A percentile compares a stretch with the other conserved stretches of the same genome.
phyloP scores from a whole-genome alignment of 2,888 invertebrate genomes.

The Steinernema scapterisci region DNA sequence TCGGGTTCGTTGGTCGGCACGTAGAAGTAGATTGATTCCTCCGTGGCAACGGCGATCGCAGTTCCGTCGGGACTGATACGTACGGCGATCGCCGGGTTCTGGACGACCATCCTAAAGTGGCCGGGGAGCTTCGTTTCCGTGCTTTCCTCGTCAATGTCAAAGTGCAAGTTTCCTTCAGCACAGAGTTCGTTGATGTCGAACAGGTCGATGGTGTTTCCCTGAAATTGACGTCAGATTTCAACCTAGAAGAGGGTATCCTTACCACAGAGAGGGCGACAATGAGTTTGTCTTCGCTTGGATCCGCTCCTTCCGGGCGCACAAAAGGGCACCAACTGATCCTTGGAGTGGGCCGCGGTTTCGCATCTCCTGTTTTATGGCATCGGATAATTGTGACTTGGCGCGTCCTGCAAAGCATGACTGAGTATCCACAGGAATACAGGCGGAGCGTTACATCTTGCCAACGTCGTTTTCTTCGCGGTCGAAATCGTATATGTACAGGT shows the following conservation, averaged over 20 bases:
- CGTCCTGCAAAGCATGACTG: constrained; percentile 33
- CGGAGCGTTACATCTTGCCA: neutral
- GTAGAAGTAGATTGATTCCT: constrained; percentile 56
- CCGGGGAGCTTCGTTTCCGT: neutral
- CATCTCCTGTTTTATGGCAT: constrained; percentile 38
- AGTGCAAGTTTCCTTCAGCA: constrained; percentile 42
- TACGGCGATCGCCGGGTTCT: constrained; percentile 44
- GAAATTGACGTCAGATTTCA: constrained; percentile 26
- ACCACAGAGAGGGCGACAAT: neutral
- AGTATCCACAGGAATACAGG: neutral
- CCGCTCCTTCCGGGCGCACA: constrained; percentile 49
- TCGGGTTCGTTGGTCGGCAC: constrained; percentile 48
- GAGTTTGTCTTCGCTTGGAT: constrained; percentile 31
- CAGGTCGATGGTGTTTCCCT: constrained; percentile 53
- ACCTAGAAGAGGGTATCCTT: neutral
- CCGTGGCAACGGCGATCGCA: constrained; percentile 54
- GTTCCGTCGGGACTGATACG: constrained; percentile 63
- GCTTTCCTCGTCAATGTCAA: neutral
- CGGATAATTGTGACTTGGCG: constrained; percentile 53
- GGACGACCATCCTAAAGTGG: neutral
- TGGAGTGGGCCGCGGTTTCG: constrained; percentile 36
- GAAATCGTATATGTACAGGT: constrained; percentile 57
- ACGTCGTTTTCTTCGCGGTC: constrained; percentile 37
- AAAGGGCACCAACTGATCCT: constrained; percentile 62
- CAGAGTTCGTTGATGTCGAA: constrained; percentile 47